Percentiles rank a stretch among this genome's conserved stretches.
Conservation (phyloP, 2,797 vertebrate species). For the Balearica regulorum region DNA sequence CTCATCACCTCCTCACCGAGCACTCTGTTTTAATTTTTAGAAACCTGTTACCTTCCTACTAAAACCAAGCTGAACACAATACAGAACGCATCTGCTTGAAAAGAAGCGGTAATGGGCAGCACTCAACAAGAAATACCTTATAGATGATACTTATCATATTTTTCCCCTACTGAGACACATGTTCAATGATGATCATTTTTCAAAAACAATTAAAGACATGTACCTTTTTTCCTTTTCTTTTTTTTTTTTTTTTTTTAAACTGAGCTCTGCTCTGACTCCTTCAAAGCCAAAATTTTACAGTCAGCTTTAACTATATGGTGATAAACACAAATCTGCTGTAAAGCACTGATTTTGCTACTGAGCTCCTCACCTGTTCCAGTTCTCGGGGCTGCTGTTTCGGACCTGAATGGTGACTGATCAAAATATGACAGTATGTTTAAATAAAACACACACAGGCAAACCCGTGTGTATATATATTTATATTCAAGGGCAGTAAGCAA, state of each 20-base stretch:
- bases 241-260: not conserved
- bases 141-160: not conserved
- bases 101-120: not conserved
- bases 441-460: not conserved
- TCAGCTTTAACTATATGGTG: not conserved
- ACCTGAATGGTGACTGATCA: not conserved
- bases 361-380: not conserved
- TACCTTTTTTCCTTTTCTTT: not conserved
- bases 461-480: not conserved
- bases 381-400: not conserved
- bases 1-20: not conserved
- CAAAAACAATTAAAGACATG: not conserved
- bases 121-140: not conserved
- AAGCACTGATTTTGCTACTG: not conserved
- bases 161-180: not conserved
- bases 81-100: not conserved
- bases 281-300: not conserved
- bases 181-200: not conserved
- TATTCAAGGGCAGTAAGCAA: not conserved
- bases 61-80: not conserved
- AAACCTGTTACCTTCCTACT: not conserved
- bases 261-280: not conserved
- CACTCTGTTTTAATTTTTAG: not conserved
- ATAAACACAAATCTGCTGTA: not conserved
- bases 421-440: not conserved